Conservation (phyloP, 2,113 vertebrate species). For the Rana temporaria region DNA sequence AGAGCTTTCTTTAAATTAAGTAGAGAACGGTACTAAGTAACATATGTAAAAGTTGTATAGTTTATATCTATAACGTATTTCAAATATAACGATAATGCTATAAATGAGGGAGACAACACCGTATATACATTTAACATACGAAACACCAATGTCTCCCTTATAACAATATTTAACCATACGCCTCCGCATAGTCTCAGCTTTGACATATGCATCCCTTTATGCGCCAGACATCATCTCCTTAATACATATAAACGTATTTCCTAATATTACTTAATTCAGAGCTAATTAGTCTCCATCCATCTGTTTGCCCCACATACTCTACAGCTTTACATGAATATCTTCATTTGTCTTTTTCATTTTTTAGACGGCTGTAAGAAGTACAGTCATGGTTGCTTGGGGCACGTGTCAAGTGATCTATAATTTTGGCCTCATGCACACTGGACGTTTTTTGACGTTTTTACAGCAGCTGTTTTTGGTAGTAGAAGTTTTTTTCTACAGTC, state of each 20-base stretch:
- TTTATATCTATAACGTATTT: too few relatives aligned
- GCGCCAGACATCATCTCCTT: background rate
- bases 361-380: too few relatives aligned
- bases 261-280: background rate
- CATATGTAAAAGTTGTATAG: too few relatives aligned
- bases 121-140: background rate
- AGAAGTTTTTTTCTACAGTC: too few relatives aligned
- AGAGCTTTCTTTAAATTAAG: too few relatives aligned
- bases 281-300: constrained; percentile 13
- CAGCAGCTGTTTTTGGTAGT: too few relatives aligned
- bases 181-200: background rate
- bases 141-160: background rate
- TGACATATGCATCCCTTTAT: background rate
- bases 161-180: constrained; percentile 14
- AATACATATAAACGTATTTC: background rate
- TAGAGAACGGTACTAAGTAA: too few relatives aligned
- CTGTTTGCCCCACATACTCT: background rate
- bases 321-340: background rate
- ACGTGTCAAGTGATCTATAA: too few relatives aligned
- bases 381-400: too few relatives aligned
- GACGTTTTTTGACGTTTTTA: too few relatives aligned
- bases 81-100: too few relatives aligned
- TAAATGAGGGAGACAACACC: background rate
- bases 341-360: background rate
- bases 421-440: too few relatives aligned